Conservation (phyloP, 2,888 invertebrate species). For the Neocrepidodera transversa region DNA sequence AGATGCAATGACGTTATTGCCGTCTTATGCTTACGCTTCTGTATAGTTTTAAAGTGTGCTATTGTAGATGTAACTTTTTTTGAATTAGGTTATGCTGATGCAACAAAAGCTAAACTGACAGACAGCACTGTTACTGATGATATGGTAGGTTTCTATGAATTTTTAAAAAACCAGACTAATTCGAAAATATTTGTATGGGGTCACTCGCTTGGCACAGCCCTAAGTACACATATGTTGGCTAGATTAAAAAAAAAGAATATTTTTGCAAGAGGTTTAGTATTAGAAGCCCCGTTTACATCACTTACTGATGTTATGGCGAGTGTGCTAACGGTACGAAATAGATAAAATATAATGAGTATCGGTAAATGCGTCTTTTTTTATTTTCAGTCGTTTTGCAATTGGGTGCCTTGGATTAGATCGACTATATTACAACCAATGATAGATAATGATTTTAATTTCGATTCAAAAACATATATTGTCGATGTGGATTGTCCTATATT, state of each 20-base stretch:
- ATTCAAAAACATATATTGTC: constrained; percentile 75
- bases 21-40: no score
- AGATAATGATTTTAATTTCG: constrained; percentile 75
- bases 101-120: constrained; percentile 46
- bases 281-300: constrained; percentile 54
- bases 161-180: constrained; percentile 44
- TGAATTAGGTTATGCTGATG: constrained; percentile 52
- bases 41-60: no score
- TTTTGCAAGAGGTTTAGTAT: constrained; percentile 47
- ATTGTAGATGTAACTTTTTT: no score
- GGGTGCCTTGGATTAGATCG: constrained; percentile 84
- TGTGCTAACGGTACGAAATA: no score
- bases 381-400: constrained; percentile 59
- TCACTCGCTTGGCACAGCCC: constrained; percentile 51
- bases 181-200: constrained; percentile 52
- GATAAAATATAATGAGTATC: no score
- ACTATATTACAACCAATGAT: constrained; percentile 80
- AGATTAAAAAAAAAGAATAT: constrained; percentile 47
- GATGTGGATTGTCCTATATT: constrained; percentile 77
- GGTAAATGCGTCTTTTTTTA: no score
- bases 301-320: constrained; percentile 50
- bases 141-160: constrained; percentile 47
- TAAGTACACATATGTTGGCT: constrained; percentile 46
- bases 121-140: constrained; percentile 47
- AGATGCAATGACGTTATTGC: no score